Evolutionary conservation across 2,113 vertebrate species (phyloP).

Genomic region (Empidonax alnorum): DNA sequence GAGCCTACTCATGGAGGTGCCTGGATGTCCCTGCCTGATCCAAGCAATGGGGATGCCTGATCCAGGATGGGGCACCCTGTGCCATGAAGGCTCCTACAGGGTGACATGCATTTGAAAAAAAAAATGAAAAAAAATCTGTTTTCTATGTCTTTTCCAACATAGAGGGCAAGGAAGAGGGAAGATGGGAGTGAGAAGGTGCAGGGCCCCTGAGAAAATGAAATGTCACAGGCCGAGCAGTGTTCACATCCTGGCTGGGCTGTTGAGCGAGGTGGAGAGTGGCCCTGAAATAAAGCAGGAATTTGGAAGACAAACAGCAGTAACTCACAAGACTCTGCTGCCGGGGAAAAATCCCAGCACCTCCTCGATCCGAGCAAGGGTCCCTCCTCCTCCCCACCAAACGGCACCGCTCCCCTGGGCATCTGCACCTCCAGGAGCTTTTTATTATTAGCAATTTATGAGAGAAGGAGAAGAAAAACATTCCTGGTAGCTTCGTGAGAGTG

Average conservation of each 20-base stretch:
- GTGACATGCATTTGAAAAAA: not conserved
- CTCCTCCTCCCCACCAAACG: not conserved
- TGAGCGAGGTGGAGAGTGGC: not conserved
- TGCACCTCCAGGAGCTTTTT: not conserved
- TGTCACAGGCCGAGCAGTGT: rapidly evolving
- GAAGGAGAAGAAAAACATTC: not conserved
- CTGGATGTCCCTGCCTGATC: not conserved
- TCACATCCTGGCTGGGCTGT: not conserved
- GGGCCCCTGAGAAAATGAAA: not conserved
- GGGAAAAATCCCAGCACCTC: not conserved
- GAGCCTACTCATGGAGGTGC: not conserved
- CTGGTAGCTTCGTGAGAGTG: not conserved
- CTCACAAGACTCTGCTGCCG: not conserved
- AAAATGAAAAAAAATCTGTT: not conserved
- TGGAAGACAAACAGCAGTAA: conserved; percentile 30
- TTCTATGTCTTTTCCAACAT: not conserved
- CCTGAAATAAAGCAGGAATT: not conserved
- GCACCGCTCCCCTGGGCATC: not conserved
- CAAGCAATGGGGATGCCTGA: not conserved
- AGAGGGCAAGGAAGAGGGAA: not conserved
- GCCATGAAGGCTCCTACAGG: not conserved
- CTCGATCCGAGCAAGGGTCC: not conserved
- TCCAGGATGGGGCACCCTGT: not conserved
- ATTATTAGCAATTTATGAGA: not conserved
- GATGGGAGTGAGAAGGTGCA: not conserved